Evolutionary conservation across 2,888 invertebrate genomes (phyloP).

Genomic region (Cloeon dipterum): DNA sequence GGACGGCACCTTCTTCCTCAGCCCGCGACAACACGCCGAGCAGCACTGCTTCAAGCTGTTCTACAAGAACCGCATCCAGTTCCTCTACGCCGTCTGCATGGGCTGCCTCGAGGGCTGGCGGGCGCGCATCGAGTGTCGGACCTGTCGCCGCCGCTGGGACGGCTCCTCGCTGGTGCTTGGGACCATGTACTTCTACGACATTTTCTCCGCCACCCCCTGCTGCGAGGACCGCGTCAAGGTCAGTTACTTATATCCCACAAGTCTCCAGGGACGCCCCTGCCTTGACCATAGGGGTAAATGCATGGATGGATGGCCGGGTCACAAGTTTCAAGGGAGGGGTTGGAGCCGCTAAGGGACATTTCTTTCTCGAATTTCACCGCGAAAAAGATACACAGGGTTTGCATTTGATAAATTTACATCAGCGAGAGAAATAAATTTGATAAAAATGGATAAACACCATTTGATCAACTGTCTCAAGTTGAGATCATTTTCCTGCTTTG

Average conservation of each 20-base stretch:
- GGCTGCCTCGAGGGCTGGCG: constrained; percentile 64
- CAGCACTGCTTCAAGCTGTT: constrained; percentile 39
- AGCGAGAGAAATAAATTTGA: too few species aligned
- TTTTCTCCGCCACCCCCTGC: constrained; percentile 92
- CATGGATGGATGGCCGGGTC: too few species aligned
- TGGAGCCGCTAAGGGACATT: too few species aligned
- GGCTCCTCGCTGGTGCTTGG: constrained; percentile 84
- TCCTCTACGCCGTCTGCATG: constrained; percentile 87
- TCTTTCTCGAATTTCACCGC: too few species aligned
- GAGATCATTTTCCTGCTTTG: too few species aligned
- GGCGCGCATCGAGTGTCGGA: constrained; percentile 47
- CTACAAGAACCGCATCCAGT: constrained; percentile 74
- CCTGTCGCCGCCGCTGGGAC: constrained; percentile 73
- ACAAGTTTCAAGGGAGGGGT: too few species aligned
- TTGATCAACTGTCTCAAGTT: too few species aligned
- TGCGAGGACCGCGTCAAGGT: constrained; percentile 84
- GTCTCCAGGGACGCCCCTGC: too few species aligned
- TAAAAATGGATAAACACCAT: too few species aligned
- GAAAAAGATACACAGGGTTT: too few species aligned
- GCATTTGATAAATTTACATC: too few species aligned
- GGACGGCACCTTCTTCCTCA: constrained; percentile 94
- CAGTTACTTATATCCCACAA: constrained; percentile 12
- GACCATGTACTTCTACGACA: constrained; percentile 96
- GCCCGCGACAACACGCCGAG: constrained; percentile 74
- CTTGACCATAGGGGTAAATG: too few species aligned